A percentile compares a stretch with the other conserved stretches of the same genome.
phyloP scores from a whole-genome alignment of 2,797 vertebrate genomes.

The Glossophaga mutica region DNA sequence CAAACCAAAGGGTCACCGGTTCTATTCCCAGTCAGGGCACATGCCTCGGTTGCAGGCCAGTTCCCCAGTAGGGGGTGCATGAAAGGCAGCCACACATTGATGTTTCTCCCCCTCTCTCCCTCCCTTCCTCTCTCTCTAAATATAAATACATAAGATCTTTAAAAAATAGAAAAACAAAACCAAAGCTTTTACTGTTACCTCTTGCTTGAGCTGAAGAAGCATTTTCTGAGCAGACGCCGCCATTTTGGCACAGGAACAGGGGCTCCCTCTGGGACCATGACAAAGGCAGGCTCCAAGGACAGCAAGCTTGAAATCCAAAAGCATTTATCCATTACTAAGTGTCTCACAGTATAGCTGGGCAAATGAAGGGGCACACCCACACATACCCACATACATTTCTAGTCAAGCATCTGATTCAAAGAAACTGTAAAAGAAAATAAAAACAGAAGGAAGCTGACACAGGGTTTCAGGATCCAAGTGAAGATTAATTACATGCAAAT shows the following conservation, averaged over 20 bases:
- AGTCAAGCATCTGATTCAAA: background rate
- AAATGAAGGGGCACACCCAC: background rate
- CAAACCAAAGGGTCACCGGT: too few species aligned
- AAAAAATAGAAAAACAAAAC: background rate
- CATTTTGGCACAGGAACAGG: constrained; percentile 88
- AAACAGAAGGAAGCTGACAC: background rate
- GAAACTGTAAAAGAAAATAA: background rate
- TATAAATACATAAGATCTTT: too few species aligned
- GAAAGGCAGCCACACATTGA: too few species aligned
- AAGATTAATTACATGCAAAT: background rate
- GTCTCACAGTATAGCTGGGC: background rate
- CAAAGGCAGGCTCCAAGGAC: constrained; percentile 90
- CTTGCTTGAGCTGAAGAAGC: constrained; percentile 87
- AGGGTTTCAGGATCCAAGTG: background rate
- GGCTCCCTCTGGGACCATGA: constrained; percentile 69
- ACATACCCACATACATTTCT: background rate
- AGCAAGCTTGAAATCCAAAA: constrained; percentile 83
- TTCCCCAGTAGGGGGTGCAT: too few species aligned
- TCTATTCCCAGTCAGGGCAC: too few species aligned
- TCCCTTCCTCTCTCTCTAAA: too few species aligned
- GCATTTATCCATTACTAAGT: background rate
- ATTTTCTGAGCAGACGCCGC: constrained; percentile 88
- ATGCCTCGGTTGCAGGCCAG: too few species aligned
- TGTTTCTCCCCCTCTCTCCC: too few species aligned
- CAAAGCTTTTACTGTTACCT: constrained; percentile 82